phyloP scores from a whole-genome alignment of 2,888 invertebrate species.

The Lycia hirtaria region DNA sequence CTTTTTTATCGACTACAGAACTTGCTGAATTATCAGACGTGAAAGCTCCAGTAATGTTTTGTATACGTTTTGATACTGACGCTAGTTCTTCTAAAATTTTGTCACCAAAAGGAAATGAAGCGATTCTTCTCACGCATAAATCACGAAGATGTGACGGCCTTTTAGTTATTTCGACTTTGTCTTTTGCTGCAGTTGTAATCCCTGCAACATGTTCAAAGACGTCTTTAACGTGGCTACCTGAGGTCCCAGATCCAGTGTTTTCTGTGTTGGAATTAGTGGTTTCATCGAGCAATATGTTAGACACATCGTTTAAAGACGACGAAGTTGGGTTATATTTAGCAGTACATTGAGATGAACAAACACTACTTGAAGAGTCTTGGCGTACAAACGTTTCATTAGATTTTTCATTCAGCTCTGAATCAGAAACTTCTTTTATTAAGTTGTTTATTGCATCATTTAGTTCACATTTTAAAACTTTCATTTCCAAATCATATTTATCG shows the following conservation, averaged over 20 bases:
- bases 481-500: slow-evolving; percentile 66
- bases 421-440: slow-evolving; percentile 77
- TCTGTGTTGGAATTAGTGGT: slow-evolving; percentile 47
- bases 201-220: slow-evolving; percentile 75
- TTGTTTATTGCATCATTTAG: slow-evolving; percentile 79
- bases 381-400: slow-evolving; percentile 69
- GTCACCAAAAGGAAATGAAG: slow-evolving; percentile 88
- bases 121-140: slow-evolving; percentile 87
- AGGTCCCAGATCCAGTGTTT: slow-evolving; percentile 42
- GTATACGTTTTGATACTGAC: slow-evolving; percentile 85
- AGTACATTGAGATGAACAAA: slow-evolving; percentile 89
- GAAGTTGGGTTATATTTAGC: slow-evolving; percentile 87
- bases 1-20: slow-evolving; percentile 21
- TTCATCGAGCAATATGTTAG: slow-evolving; percentile 83
- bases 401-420: slow-evolving; percentile 64
- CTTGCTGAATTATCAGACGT: slow-evolving; percentile 35
- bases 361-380: slow-evolving; percentile 86
- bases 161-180: slow-evolving; percentile 34
- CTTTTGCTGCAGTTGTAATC: slow-evolving; percentile 45
- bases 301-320: slow-evolving; percentile 86
- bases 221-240: slow-evolving; percentile 72
- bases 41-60: slow-evolving; percentile 61
- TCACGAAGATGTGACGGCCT: slow-evolving; percentile 85
- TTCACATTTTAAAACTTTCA: slow-evolving; percentile 78
- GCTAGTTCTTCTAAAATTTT: slow-evolving; percentile 89